These are phyloP conservation scores for Camarhynchus parvulus DNA, from an alignment of 2,113 vertebrate species.

Conservation along the genomic window DNA sequence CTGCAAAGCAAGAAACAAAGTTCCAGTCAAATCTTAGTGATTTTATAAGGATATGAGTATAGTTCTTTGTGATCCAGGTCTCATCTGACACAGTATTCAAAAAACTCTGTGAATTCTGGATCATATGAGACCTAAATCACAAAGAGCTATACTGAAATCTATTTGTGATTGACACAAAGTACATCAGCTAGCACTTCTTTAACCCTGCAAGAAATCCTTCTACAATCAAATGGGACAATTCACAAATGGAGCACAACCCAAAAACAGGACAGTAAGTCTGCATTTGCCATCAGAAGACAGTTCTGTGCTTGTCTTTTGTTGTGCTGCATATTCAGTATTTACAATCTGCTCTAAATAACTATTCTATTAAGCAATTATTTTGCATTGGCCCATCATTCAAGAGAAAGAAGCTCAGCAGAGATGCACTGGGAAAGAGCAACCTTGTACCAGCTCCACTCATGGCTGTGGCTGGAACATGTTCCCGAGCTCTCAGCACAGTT, in stretches of 20 bases:
- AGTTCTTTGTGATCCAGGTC: not conserved
- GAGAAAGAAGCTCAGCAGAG: not conserved
- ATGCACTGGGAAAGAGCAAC: not conserved
- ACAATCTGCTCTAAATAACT: not conserved
- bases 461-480: not conserved
- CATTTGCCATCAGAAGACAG: not conserved
- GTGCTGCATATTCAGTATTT: not conserved
- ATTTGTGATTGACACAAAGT: not conserved
- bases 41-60: not conserved
- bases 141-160: not conserved
- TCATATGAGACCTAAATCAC: not conserved
- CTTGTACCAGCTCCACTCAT: accelerated
- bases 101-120: not conserved
- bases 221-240: not conserved
- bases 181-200: not conserved
- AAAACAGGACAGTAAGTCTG: not conserved
- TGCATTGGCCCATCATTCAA: not conserved
- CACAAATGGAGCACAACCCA: not conserved
- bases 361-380: not conserved
- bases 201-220: not conserved
- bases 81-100: not conserved
- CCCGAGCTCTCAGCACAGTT: not conserved
- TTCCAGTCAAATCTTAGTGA: not conserved
- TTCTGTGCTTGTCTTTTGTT: not conserved
- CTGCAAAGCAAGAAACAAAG: not conserved